Conservation (phyloP, 2,888 invertebrate genomes). For the Apamea crenata region DNA sequence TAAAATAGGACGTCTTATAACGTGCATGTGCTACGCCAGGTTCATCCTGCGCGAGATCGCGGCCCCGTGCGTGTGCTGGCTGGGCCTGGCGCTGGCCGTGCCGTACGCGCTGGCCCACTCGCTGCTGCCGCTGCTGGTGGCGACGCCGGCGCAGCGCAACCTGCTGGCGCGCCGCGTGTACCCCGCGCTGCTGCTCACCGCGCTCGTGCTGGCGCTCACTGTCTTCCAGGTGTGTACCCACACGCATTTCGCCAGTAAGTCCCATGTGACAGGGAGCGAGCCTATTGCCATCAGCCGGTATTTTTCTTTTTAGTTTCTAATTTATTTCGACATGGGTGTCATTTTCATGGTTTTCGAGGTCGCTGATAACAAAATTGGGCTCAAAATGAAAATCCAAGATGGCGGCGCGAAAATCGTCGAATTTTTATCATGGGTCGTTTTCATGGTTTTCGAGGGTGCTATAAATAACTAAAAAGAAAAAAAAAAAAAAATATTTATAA, state of each 20-base stretch:
- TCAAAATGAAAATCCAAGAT: no score
- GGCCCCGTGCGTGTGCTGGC: conserved; percentile 96
- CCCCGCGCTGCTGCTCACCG: conserved; percentile 93
- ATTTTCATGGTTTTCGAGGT: no score
- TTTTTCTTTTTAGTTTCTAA: no score
- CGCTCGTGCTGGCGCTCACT: conserved; percentile 95
- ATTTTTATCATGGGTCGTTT: no score
- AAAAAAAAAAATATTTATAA: no score
- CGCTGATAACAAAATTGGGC: no score
- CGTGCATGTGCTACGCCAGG: conserved; percentile 66
- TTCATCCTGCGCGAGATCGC: conserved; percentile 96
- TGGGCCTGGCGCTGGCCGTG: conserved; percentile 96
- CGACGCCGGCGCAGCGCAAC: conserved; percentile 89
- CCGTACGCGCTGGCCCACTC: conserved; percentile 99
- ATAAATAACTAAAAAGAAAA: no score
- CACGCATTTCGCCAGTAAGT: background rate
- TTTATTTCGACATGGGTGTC: no score
- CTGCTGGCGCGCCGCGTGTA: conserved; percentile 79
- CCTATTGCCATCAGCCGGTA: background rate
- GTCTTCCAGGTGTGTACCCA: conserved; percentile 88
- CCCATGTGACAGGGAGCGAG: background rate
- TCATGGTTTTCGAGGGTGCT: no score
- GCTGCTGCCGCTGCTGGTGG: conserved; percentile 96
- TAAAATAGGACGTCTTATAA: no score
- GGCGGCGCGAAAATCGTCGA: no score